phyloP scores from a whole-genome alignment of 2,888 invertebrate genomes.

The Brenthis hecate region DNA sequence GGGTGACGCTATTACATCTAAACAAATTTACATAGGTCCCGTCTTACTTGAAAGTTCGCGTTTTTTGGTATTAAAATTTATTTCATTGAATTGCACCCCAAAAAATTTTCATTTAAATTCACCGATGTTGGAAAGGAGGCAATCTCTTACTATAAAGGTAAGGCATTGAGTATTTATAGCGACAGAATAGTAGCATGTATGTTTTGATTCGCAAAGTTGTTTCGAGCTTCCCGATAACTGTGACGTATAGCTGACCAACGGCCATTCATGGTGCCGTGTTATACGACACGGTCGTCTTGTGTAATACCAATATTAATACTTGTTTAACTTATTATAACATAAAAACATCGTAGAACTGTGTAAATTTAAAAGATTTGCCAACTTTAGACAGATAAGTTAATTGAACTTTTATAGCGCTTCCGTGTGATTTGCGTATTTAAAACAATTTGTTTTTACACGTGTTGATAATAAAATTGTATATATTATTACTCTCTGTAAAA shows the following conservation, averaged over 20 bases:
- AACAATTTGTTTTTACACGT: slow-evolving; percentile 9
- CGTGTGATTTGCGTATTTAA: slow-evolving; percentile 12
- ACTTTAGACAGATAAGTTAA: not conserved
- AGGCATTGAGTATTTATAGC: not conserved
- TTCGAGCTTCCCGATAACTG: slow-evolving; percentile 51
- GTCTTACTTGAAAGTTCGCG: no score
- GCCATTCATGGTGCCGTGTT: slow-evolving; percentile 44
- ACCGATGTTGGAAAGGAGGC: no score
- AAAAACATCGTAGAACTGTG: not conserved
- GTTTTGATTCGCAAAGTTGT: slow-evolving; percentile 33
- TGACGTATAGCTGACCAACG: slow-evolving; percentile 44
- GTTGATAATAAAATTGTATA: not conserved
- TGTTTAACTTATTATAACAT: slow-evolving; percentile 20
- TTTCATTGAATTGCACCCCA: no score
- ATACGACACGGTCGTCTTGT: slow-evolving; percentile 28
- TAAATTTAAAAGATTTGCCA: not conserved
- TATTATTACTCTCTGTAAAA: not conserved
- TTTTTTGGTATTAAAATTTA: no score
- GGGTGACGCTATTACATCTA: no score
- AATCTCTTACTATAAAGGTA: no score
- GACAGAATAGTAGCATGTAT: slow-evolving; percentile 21
- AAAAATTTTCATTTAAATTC: no score
- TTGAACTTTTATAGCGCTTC: slow-evolving; percentile 7
- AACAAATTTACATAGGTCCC: no score
- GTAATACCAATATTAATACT: slow-evolving; percentile 32